Evolutionary conservation across 2,113 vertebrate species (phyloP), one percentile per base, ranked within the genome.

Genomic region (Nanorana parkeri): DNA sequence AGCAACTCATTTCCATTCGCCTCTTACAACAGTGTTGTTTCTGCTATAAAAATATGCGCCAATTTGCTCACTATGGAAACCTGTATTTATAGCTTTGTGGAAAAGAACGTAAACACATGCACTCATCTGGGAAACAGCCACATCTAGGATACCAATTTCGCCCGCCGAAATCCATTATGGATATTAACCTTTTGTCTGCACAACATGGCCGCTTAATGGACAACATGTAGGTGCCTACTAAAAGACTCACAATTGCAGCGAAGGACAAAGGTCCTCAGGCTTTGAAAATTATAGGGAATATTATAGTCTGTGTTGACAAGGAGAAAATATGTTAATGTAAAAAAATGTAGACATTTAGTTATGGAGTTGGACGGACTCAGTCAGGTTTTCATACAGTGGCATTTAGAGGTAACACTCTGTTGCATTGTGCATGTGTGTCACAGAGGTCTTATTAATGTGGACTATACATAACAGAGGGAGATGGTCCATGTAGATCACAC

Each of bases 1-100:
- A 60, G 26, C 6, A 29, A 32, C 66, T 80, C 56, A 80, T 80
- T 81, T 81, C 68, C n/a, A 81, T 81, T 73, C 66, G 28, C 5
- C 63, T 66, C 65, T 55, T 69, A 41, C 54, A 71, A 69, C 63
- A 75, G 20, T 52, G 61, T 63, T 58, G 79, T 82, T 75, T n/a
- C 80, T 66, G 80, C 80, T 82, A 82, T 75, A 75, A 82, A 82
- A 82, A 82, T 82, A 75, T 82, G 80, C 80, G 36, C 69, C 71
- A 82, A 82, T 82, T 82, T 60, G 69, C 63, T 75, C 80, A 67
- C 80, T 82, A 82, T 82, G 80, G 80, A 82, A 82, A 82, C 80
- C 80, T 67, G 52, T 82, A 82, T 82, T 82, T 82, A 82, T 82
- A 82, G 80, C 80, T 68, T 74, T 66, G 80, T 52, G 51, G 60